Base-by-base conservation (phyloP, 1,140 invertebrate species). In the Drosophila ercepeae region DNA sequence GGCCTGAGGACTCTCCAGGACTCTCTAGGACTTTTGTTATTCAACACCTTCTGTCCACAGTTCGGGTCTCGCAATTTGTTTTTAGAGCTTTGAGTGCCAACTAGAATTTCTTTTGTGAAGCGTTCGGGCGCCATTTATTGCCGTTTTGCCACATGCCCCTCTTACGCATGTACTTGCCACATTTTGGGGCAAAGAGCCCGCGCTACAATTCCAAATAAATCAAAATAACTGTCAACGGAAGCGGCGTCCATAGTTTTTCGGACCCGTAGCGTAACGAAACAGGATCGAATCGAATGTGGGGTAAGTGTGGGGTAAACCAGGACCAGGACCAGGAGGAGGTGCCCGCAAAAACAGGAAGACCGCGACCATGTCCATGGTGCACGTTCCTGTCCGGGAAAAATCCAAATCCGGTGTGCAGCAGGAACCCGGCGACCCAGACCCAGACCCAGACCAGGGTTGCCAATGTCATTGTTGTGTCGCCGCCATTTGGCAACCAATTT, bases 201-300 rank as follows among this genome's bases (percentile, higher is more conserved):
- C 51, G 49, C 70, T 75, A 84, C 70, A 84, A 78, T 68, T 72
- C 46, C 72, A 48, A 76, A 86, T 86, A 86, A 86, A 86, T 86
- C 81, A 86, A 86, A 86, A 86, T 86, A 86, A 86, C 81, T 88
- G 81, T 86, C 81, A 88, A 55, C 81, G 81, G 82, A 86, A 88
- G 60, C 82, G 82, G 63, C 81, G 73, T 79, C 82, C 73, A 88
- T 88, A 86, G 81, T 84, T 84, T 86, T 71, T 72, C 68, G 69
- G 60, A 68, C 60, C 60, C 59, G 51, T n/a, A 70, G 41, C 34
- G 67, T 14, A 78, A 78, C 60, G 52, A 52, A 34, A 44, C 14
- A 49, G 61, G 52, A 58, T 54, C 52, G 72, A 60, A 64, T 55
- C 18, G 32, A 61, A 50, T 45, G 21, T 44, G 51, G 25, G 23